Conservation (phyloP, 2,113 vertebrate species). For the Ptychochromis oligacanthus region DNA sequence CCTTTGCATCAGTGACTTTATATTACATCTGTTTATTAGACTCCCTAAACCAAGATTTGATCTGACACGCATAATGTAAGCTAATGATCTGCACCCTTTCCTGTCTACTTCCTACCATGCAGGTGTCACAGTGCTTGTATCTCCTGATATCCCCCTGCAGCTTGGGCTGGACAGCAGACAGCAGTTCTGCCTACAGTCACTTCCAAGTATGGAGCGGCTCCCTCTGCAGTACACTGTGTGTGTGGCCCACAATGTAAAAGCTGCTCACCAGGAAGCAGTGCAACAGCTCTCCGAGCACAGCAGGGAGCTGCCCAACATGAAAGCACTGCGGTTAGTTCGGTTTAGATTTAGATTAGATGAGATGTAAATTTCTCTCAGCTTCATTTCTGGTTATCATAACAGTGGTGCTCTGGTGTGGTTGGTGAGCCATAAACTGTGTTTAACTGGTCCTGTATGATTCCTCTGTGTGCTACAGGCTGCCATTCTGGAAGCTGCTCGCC, state of each 20-base stretch:
- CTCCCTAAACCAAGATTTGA: not conserved
- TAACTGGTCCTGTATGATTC: not conserved
- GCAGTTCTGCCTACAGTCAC: constrained; percentile 86
- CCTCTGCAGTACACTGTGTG: constrained; percentile 87
- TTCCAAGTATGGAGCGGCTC: constrained; percentile 69
- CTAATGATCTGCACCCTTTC: not conserved
- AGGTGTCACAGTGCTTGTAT: constrained; percentile 86
- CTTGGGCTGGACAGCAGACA: constrained; percentile 82
- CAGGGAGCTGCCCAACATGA: constrained; percentile 76
- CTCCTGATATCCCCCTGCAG: constrained; percentile 79
- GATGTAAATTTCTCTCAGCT: not conserved
- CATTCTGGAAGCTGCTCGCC: constrained; percentile 83
- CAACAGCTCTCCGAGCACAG: constrained; percentile 57
- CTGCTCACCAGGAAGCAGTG: constrained; percentile 77
- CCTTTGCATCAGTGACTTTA: not conserved
- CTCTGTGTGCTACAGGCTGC: constrained; percentile 74
- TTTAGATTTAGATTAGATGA: not conserved
- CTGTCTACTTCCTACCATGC: constrained; percentile 1
- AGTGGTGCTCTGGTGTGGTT: not conserved
- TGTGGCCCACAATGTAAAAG: constrained; percentile 75
- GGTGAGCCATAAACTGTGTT: not conserved
- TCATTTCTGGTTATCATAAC: not conserved
- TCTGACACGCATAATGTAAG: not conserved
- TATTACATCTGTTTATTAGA: not conserved
- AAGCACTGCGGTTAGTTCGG: constrained; percentile 80